A percentile compares a stretch with the other conserved stretches of the same genome.
Evolutionary conservation across 2,113 vertebrate genomes (phyloP).

Genomic region (Grammomys dolichurus): DNA sequence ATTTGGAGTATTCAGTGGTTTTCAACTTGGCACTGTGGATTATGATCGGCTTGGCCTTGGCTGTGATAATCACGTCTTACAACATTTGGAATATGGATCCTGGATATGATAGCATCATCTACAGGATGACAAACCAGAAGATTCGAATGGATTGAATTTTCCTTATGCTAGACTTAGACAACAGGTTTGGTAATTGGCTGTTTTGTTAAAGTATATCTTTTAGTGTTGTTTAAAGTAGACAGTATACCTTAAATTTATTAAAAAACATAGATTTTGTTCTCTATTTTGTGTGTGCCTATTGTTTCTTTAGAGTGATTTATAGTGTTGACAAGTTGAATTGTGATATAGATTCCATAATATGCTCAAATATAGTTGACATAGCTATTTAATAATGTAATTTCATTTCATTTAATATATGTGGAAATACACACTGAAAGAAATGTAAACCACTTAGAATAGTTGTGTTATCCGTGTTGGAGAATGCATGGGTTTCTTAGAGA

Average conservation of each 20-base stretch:
- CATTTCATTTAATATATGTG: constrained; percentile 85
- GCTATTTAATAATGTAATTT: constrained; percentile 77
- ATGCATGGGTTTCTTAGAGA: constrained; percentile 80
- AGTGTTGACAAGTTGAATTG: constrained; percentile 75
- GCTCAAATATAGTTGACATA: constrained; percentile 72
- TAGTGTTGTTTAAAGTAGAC: constrained; percentile 80
- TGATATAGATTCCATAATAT: constrained; percentile 76
- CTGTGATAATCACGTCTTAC: constrained; percentile 94
- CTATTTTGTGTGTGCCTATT: constrained; percentile 68
- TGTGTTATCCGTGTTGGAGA: constrained; percentile 82
- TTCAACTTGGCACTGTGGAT: constrained; percentile 99
- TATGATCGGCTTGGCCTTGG: constrained; percentile 94
- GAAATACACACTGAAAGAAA: constrained; percentile 81
- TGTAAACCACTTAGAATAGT: constrained; percentile 71
- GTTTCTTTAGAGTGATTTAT: constrained; percentile 79
- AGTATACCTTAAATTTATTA: constrained; percentile 73
- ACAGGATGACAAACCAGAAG: constrained; percentile 99
- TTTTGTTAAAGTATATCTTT: constrained; percentile 71
- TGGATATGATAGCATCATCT: constrained; percentile 99
- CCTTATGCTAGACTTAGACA: constrained; percentile 32
- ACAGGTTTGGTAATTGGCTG: constrained; percentile 67
- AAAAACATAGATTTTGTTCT: constrained; percentile 80
- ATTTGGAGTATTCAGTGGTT: constrained; percentile 95
- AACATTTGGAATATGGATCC: constrained; percentile 99
- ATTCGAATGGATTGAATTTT: constrained; percentile 94